phyloP scores from a whole-genome alignment of 2,113 vertebrate species.

The Tringa solitaria region DNA sequence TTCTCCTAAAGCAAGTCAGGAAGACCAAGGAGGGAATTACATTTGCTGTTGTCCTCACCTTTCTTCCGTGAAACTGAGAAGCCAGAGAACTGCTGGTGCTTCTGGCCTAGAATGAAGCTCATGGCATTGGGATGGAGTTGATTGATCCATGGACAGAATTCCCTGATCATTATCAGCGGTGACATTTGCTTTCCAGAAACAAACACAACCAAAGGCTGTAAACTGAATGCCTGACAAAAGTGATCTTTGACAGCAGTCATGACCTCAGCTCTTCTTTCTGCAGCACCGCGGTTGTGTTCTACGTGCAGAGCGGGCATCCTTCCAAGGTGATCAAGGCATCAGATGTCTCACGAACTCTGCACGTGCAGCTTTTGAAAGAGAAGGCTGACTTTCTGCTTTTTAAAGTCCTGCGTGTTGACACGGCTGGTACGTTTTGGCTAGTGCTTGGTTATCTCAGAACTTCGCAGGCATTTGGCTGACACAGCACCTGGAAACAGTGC shows the following conservation, averaged over 20 bases:
- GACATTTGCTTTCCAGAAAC: neutral
- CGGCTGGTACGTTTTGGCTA: constrained; percentile 73
- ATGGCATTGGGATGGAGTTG: neutral
- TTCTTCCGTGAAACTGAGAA: neutral
- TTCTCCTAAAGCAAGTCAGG: neutral
- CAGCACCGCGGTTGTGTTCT: constrained; percentile 86
- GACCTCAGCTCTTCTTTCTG: neutral
- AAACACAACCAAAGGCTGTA: neutral
- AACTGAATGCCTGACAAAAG: neutral
- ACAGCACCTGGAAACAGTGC: neutral
- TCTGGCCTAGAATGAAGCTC: neutral
- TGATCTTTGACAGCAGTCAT: neutral
- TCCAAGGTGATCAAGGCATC: constrained; percentile 71
- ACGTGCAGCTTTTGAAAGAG: constrained; percentile 80
- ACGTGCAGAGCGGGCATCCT: constrained; percentile 75
- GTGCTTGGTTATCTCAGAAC: neutral
- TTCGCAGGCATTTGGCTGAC: neutral
- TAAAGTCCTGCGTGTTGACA: constrained; percentile 87
- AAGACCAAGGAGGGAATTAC: neutral
- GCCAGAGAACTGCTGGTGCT: neutral
- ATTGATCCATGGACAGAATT: neutral
- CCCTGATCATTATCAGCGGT: neutral
- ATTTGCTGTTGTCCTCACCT: neutral
- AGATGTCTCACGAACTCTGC: constrained; percentile 76
- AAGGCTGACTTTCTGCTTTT: constrained; percentile 86